Evolutionary conservation across 2,113 vertebrate species (phyloP).

Genomic region (Neotragus moschatus): DNA sequence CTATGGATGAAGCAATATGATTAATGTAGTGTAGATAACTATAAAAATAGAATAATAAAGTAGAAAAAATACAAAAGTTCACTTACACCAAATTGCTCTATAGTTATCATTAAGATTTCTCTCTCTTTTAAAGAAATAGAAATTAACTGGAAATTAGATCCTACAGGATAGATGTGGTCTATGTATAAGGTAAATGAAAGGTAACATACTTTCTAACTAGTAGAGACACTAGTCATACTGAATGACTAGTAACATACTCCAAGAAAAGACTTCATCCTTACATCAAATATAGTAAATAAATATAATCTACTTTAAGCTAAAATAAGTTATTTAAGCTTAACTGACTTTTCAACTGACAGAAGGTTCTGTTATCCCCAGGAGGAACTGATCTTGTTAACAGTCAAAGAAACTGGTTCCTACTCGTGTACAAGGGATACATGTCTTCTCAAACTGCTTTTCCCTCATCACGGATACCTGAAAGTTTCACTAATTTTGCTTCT

Average conservation of each 20-base stretch:
- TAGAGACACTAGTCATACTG: background rate
- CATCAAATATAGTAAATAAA: background rate
- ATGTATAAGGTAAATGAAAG: background rate
- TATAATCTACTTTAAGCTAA: background rate
- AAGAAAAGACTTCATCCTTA: background rate
- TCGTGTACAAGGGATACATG: background rate
- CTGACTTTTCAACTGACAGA: background rate
- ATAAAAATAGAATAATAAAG: background rate
- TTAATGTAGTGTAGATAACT: background rate
- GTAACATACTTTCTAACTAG: background rate
- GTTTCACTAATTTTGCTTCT: background rate
- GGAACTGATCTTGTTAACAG: background rate
- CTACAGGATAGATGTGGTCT: background rate
- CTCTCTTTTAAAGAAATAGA: background rate
- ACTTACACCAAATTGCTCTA: background rate
- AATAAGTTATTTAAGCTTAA: background rate
- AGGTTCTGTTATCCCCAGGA: background rate
- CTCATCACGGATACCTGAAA: background rate
- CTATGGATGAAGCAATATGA: background rate
- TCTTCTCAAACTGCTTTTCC: background rate
- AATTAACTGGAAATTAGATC: background rate
- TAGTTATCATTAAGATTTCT: background rate
- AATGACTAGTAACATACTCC: background rate
- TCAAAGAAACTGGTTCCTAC: background rate
- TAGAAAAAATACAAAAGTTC: background rate